phyloP scores from a whole-genome alignment of 2,113 vertebrate species.

The Cyprinus carpio region DNA sequence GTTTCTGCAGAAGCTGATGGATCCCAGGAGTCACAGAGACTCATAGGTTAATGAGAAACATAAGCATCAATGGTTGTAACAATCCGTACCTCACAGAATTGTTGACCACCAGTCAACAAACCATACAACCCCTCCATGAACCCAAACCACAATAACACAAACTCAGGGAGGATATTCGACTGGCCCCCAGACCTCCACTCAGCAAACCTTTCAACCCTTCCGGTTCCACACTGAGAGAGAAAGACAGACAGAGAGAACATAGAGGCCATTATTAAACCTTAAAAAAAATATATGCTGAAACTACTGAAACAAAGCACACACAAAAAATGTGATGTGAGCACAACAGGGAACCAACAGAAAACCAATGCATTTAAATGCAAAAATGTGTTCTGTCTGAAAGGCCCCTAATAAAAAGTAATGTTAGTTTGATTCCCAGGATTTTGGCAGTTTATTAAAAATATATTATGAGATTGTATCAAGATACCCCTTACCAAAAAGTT shows the following conservation, averaged over 20 bases:
- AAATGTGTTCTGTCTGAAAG: no score
- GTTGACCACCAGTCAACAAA: constrained; percentile 56
- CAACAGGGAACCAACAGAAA: no score
- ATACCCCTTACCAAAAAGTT: no score
- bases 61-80: neutral
- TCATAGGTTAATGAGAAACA: constrained; percentile 15
- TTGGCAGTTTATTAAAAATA: no score
- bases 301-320: neutral
- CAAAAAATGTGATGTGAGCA: no score
- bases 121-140: constrained; percentile 49
- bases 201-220: constrained; percentile 63
- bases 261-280: neutral
- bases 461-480: no score
- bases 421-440: no score
- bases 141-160: constrained; percentile 69
- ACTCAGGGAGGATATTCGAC: constrained; percentile 62
- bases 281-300: neutral
- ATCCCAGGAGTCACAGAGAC: neutral
- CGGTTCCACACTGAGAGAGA: constrained; percentile 61
- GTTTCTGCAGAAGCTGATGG: constrained; percentile 12
- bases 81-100: constrained; percentile 62
- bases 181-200: constrained; percentile 61
- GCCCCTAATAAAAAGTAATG: no score
- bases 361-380: no score
- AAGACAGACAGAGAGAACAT: neutral